Percentiles rank a stretch among this genome's conserved stretches.
Evolutionary conservation across 1,140 invertebrate species (phyloP).

Genomic region (Carcinoscorpius rotundicauda): DNA sequence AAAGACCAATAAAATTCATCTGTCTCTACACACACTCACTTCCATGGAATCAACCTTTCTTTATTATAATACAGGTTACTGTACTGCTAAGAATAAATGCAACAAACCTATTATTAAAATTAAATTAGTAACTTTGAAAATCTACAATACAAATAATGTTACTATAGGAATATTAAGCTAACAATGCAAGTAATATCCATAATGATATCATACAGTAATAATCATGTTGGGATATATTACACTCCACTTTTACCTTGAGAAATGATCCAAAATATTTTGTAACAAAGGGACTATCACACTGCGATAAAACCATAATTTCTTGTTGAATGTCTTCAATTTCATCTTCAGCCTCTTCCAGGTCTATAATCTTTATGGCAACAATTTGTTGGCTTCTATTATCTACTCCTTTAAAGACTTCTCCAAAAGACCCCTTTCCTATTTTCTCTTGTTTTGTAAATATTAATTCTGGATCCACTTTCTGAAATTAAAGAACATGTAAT

Average conservation of each 20-base stretch:
- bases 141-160: no score
- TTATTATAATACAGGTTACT: no score
- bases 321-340: conserved; percentile 99
- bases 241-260: conserved; percentile 57
- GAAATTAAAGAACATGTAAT: conserved; percentile 21
- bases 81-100: no score
- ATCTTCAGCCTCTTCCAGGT: conserved; percentile 99
- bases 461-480: conserved; percentile 96
- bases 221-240: no score
- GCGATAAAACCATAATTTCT: conserved; percentile 91
- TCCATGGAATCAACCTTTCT: no score
- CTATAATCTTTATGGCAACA: conserved; percentile 99
- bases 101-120: no score
- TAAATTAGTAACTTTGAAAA: no score
- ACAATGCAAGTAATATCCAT: no score
- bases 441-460: conserved; percentile 99
- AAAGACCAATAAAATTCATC: no score
- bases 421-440: conserved; percentile 98
- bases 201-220: no score
- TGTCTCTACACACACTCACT: no score
- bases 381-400: conserved; percentile 94
- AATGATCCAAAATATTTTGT: conserved; percentile 98
- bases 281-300: conserved; percentile 97
- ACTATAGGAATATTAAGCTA: no score
- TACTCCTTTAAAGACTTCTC: conserved; percentile 98